Evolutionary conservation across 2,113 vertebrate genomes (phyloP).

Genomic region (Otolemur garnettii): DNA sequence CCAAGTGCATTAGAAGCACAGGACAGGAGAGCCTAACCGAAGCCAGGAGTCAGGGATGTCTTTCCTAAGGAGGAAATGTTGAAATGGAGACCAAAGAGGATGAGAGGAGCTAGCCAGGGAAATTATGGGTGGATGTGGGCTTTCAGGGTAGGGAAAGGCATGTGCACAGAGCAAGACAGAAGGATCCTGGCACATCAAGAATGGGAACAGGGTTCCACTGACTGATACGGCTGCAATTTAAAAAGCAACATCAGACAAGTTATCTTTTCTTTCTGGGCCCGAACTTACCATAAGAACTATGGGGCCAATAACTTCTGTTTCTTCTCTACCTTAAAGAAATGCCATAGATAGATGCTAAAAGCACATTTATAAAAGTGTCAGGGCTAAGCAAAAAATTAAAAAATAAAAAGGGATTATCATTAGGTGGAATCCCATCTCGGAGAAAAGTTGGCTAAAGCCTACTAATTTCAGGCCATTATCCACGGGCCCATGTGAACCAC

Average conservation of each 20-base stretch:
- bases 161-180: neutral
- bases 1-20: neutral
- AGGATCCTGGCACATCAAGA: neutral
- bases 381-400: no score
- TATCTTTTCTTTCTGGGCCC: neutral
- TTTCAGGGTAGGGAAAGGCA: neutral
- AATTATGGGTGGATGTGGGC: neutral
- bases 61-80: neutral
- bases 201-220: neutral
- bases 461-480: conserved; percentile 19
- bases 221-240: neutral
- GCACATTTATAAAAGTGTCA: neutral
- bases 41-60: neutral
- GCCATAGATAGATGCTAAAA: neutral
- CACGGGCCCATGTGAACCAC: conserved; percentile 44
- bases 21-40: neutral
- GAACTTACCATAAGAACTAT: neutral
- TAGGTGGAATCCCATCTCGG: conserved; percentile 6
- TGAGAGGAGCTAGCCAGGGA: neutral
- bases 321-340: neutral
- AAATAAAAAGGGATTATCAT: neutral
- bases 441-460: neutral
- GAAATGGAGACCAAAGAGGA: neutral
- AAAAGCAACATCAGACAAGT: neutral
- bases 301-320: neutral